Evolutionary conservation across 2,888 invertebrate species (phyloP), one percentile per base, ranked within the genome.

Genomic region (Scaeva pyrastri): DNA sequence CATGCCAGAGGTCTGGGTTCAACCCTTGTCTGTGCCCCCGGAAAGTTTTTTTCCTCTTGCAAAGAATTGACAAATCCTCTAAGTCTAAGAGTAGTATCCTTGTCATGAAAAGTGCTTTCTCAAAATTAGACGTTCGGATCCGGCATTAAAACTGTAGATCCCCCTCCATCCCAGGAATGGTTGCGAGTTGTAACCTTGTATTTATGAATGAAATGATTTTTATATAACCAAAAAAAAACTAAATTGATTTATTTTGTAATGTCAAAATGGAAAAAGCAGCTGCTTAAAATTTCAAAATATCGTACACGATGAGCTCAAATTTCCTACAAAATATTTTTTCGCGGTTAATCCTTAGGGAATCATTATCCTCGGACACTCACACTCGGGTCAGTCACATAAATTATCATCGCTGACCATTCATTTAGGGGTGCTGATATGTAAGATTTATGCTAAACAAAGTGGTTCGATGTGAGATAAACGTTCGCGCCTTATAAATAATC

Each of bases 401-500:
- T 83, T 55, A 78, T 39, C 45, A 83, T 41, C 41, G 45, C 83
- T 83, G 83, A 78, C 78, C 83, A 78, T 52, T 78, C 45, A 43
- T 52, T 76, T 62, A 68, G 78, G 83, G 83, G 83, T 83, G 83
- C 73, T 73, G 83, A 83, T 21, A 70, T 62, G 73, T 78, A 41
- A 68, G 60, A 78, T 83, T 83, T 83, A 83, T 82, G 41, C 41
- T 21, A n/a, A 19, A 26, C 12, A 56, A 66, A 77, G 70, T 66
- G 60, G 60, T 70, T 73, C 78, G 55, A 73, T 77, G 78, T 70
- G 68, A 78, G 48, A 73, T 78, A 66, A 78, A 78, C 23, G 60
- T 73, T 70, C 73, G 66, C 72, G 82, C 56, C 56, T 55, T 60
- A 26, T 66, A 60, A 50, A 19, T 66, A 23, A 39, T 12, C 19